These are phyloP conservation scores for Bubalus kerabau DNA, from an alignment of 2,113 vertebrate genomes.

Conservation along the genomic window DNA sequence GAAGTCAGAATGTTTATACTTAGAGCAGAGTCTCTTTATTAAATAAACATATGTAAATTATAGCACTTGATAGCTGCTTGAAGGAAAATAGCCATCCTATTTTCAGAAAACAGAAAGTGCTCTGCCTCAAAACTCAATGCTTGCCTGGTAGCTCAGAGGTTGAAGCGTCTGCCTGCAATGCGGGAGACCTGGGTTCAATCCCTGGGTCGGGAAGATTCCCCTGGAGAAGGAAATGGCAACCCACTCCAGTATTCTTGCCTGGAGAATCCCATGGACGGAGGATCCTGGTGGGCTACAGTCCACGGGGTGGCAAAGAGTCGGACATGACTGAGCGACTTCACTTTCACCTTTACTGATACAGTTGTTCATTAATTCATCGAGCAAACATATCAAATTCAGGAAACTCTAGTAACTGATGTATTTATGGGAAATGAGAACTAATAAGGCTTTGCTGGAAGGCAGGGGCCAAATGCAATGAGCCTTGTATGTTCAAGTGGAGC, in stretches of 20 bases:
- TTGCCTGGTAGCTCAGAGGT: too few species aligned
- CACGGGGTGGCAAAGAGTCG: fast-evolving
- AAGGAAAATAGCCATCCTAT: background rate
- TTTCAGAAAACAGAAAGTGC: background rate
- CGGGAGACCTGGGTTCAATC: too few species aligned
- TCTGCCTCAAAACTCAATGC: background rate
- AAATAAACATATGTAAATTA: background rate
- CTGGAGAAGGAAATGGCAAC: too few species aligned
- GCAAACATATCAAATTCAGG: background rate
- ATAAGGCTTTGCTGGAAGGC: background rate
- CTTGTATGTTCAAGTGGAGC: background rate
- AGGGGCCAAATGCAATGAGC: background rate
- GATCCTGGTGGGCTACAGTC: too few species aligned
- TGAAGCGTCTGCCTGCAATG: too few species aligned
- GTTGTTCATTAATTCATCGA: background rate
- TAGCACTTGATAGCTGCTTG: background rate
- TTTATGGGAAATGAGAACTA: background rate
- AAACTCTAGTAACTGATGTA: background rate
- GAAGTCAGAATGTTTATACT: background rate
- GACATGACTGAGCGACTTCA: too few species aligned
- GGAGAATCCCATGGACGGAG: too few species aligned
- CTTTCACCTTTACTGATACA: background rate
- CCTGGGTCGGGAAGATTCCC: too few species aligned
- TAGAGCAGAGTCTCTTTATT: background rate
- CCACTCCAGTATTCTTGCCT: too few species aligned